Base-by-base conservation (phyloP, 64 coral and sea anemone genomes). In the Hydrozoanthus tunicans region DNA sequence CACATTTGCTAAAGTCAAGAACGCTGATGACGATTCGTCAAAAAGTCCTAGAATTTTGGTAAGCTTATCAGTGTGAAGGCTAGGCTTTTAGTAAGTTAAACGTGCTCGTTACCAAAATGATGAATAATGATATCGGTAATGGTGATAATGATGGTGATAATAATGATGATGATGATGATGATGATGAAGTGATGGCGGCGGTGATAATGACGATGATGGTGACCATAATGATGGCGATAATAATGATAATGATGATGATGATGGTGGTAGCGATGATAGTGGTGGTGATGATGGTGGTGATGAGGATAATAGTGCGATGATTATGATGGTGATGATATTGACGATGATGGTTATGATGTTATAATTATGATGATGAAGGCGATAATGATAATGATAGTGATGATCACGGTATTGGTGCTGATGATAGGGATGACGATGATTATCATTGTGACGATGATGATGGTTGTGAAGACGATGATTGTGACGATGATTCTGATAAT, bases 1-100 rank as follows among this genome's bases (percentile, higher is more conserved):
- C 3, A 73, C 84, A 4, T 88, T 88, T 59, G 84, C 68, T 43
- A 88, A 88, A 88, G 84, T 73, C 13, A 74, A 23, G 23, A 75
- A 23, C 84, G 56, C 54, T 25, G 68, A 74, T 6, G 84, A 75
- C 0, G 84, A 73, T 20, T 25, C 68, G 13, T 59, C 10, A 70
- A 74, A 56, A 27, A 5, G 25, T 25, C 84, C 84, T 15, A 74
- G 74, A 88, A 59, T 11, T 43, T 24, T 88, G 9, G 84, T 88
- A 88, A 88, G 84, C 32, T 43, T 6, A 14, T 17, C 15, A 69
- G 6, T 14, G 6, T 69, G 11, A 69, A 6, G 66, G 24, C 14
- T 0, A 67, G 64, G 12, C 12, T 11, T 11, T 12, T 67, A 67
- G 12, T 2, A 67, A 67, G 12, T 4, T 11, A 11, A 67, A 17